These are phyloP conservation scores for Coleophora flavipennella DNA, from an alignment of 2,888 invertebrate species.

Conservation along the genomic window DNA sequence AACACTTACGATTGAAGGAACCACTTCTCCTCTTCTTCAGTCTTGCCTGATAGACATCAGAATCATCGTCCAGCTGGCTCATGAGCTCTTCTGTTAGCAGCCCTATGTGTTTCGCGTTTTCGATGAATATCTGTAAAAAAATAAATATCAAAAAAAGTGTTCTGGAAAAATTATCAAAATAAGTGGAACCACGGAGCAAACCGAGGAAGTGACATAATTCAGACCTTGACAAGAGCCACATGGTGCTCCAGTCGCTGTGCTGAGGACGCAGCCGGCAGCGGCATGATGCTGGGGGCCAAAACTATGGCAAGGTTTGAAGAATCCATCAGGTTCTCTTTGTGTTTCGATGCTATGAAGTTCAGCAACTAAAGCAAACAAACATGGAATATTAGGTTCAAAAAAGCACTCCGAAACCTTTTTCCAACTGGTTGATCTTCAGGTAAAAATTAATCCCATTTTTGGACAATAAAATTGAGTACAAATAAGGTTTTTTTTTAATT, in stretches of 20 bases:
- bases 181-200: too few species aligned
- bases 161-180: too few species aligned
- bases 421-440: too few species aligned
- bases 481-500: too few species aligned
- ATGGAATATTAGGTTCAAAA: too few species aligned
- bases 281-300: conserved; percentile 90
- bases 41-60: conserved; percentile 63
- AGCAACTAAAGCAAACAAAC: conserved; percentile 73
- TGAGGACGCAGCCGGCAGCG: conserved; percentile 78
- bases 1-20: conserved; percentile 83
- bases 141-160: too few species aligned
- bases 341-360: conserved; percentile 77
- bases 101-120: conserved; percentile 83
- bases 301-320: conserved; percentile 87
- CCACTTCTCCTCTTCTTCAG: conserved; percentile 89
- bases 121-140: conserved; percentile 77
- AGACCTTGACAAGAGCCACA: conserved; percentile 79
- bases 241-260: conserved; percentile 77
- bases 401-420: too few species aligned
- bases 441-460: too few species aligned
- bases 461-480: too few species aligned
- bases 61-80: conserved; percentile 62
- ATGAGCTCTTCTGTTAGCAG: conserved; percentile 76
- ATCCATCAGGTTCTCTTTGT: conserved; percentile 86
- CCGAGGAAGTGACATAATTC: too few species aligned